Percentiles rank a stretch among this genome's conserved stretches.
phyloP scores from a whole-genome alignment of 2,888 invertebrate species.

The Hedychridium roseum region DNA sequence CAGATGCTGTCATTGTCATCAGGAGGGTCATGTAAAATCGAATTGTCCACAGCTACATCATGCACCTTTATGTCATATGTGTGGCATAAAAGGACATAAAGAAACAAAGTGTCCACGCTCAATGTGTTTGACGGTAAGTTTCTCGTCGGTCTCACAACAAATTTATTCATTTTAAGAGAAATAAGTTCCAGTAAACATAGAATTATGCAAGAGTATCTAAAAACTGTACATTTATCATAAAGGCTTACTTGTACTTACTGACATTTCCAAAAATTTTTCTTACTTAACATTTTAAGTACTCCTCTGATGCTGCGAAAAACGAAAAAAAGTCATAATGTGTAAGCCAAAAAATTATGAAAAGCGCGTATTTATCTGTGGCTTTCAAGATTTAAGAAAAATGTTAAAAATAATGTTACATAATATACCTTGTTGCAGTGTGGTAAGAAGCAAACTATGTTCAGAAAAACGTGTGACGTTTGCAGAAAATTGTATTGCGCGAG shows the following conservation, averaged over 20 bases:
- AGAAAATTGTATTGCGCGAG: constrained; percentile 66
- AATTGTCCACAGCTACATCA: constrained; percentile 68
- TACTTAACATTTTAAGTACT: too few relatives aligned
- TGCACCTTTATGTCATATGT: constrained; percentile 70
- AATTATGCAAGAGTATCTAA: too few relatives aligned
- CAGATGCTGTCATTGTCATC: constrained; percentile 71
- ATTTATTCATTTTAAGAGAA: too few relatives aligned
- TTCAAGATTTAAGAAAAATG: not conserved
- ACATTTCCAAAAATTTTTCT: too few relatives aligned
- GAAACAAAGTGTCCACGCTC: constrained; percentile 75
- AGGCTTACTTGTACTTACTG: too few relatives aligned
- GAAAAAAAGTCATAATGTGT: too few relatives aligned
- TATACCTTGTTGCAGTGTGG: constrained; percentile 78
- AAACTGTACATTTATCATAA: not conserved
- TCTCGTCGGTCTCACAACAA: too few relatives aligned
- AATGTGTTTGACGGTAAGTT: constrained; percentile 74
- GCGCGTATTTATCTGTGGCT: too few relatives aligned
- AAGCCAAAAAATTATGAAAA: not conserved
- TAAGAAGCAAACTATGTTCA: constrained; percentile 47
- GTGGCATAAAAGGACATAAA: constrained; percentile 72
- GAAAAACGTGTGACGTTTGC: constrained; percentile 68
- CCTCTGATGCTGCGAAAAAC: too few relatives aligned
- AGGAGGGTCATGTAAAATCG: constrained; percentile 70
- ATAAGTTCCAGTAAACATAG: too few relatives aligned
- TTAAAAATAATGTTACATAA: constrained; percentile 11